Percentiles rank a stretch among this genome's conserved stretches.
Conservation (phyloP, 2,797 vertebrate genomes). For the Mus spretus region DNA sequence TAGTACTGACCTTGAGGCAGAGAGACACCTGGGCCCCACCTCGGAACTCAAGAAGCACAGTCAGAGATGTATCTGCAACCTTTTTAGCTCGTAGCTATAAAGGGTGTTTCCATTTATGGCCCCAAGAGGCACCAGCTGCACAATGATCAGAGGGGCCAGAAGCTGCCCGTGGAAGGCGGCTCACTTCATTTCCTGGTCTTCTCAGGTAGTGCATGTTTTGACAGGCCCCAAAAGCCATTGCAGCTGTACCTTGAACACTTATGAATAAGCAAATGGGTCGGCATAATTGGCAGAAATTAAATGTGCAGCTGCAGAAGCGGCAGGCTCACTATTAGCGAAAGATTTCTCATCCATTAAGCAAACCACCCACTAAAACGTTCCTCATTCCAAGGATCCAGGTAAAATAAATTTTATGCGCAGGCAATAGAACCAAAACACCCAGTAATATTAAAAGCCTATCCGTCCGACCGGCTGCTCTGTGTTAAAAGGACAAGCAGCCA, state of each 20-base stretch:
- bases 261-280: conserved; percentile 61
- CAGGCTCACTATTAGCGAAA: background rate
- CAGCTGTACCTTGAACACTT: conserved; percentile 5
- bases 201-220: background rate
- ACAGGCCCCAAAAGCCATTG: background rate
- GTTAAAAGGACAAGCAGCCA: background rate
- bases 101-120: background rate
- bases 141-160: background rate
- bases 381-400: background rate
- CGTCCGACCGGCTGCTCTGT: background rate
- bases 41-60: background rate
- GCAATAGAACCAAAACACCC: background rate
- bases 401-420: background rate
- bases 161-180: background rate
- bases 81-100: background rate
- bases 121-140: background rate
- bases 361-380: conserved; percentile 38
- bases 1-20: background rate
- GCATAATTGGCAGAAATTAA: conserved; percentile 70
- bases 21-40: background rate
- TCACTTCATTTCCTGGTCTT: background rate
- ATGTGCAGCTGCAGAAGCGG: conserved; percentile 35
- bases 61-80: background rate
- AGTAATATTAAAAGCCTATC: conserved; percentile 10
- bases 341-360: conserved; percentile 61